Conservation (phyloP, 2,888 invertebrate species). For the Folsomia candida region DNA sequence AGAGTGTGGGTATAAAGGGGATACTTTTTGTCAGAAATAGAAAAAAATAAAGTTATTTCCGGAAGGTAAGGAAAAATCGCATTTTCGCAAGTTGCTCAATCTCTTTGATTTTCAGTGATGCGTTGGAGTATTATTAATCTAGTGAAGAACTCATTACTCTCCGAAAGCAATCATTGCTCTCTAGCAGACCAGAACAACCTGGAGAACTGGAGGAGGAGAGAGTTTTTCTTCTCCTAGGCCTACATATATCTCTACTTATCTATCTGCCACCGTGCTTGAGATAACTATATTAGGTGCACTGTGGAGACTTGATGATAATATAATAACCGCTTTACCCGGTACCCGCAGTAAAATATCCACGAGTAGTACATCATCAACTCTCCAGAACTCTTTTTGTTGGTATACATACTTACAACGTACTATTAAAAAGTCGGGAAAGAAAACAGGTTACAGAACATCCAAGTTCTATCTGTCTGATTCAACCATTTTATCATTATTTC, state of each 20-base stretch:
- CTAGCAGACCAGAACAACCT: background rate
- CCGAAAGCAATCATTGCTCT: slow-evolving; percentile 32
- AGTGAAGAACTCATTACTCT: slow-evolving; percentile 39
- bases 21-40: background rate
- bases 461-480: slow-evolving; percentile 2
- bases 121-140: slow-evolving; percentile 38
- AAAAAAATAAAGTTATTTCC: slow-evolving; percentile 5
- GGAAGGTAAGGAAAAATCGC: background rate
- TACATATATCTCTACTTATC: too few relatives aligned
- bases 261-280: too few relatives aligned
- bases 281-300: too few relatives aligned
- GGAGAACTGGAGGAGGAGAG: background rate
- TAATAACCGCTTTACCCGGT: too few relatives aligned
- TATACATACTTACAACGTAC: too few relatives aligned
- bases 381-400: background rate
- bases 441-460: too few relatives aligned
- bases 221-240: too few relatives aligned
- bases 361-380: background rate
- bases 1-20: too few relatives aligned
- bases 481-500: slow-evolving; percentile 17
- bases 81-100: slow-evolving; percentile 21
- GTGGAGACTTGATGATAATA: too few relatives aligned
- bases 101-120: slow-evolving; percentile 28
- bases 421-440: background rate
- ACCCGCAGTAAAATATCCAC: too few relatives aligned